phyloP scores from a whole-genome alignment of 2,113 vertebrate genomes.

The Ameiurus melas region DNA sequence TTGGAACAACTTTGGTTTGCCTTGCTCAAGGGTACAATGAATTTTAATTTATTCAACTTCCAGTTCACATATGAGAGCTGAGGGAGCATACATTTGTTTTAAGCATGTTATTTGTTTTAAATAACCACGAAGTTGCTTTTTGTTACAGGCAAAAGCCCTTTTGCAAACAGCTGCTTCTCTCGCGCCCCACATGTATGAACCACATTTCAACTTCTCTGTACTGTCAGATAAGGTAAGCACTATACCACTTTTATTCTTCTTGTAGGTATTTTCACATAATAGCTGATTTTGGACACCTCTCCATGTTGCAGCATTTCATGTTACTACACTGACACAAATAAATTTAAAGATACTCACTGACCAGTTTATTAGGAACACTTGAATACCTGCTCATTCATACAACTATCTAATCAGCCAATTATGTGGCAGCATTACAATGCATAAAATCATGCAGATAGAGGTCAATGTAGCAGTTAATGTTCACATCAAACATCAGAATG shows the following conservation, averaged over 20 bases:
- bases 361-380: neutral
- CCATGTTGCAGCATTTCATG: neutral
- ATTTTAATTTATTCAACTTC: too few relatives aligned
- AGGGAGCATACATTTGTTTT: too few relatives aligned
- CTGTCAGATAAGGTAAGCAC: conserved; percentile 88
- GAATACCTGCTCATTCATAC: neutral
- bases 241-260: neutral
- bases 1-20: neutral
- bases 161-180: conserved; percentile 89
- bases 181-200: conserved; percentile 93
- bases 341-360: neutral
- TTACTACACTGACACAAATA: neutral
- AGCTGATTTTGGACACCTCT: neutral
- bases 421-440: neutral
- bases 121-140: neutral
- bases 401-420: neutral
- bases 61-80: neutral
- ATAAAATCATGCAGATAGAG: neutral
- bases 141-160: conserved; percentile 84
- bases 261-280: neutral
- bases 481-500: neutral
- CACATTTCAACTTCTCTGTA: conserved; percentile 91
- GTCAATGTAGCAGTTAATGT: neutral
- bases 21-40: neutral
- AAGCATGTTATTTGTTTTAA: neutral